Base-by-base conservation (phyloP, 2,888 invertebrate genomes). In the Lutraria lutraria region DNA sequence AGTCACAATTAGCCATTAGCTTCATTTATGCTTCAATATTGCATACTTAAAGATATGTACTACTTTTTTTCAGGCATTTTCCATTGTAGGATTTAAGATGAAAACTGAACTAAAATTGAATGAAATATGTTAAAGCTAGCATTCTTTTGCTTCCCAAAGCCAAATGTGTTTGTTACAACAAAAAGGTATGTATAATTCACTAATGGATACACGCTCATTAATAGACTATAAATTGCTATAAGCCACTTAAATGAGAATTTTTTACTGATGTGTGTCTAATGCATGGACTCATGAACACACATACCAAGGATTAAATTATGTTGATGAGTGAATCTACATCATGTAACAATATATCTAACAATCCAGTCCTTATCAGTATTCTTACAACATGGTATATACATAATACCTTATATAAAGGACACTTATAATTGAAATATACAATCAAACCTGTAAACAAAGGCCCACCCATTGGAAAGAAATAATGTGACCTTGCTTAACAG, bases 131-230 rank as follows among this genome's bases (percentile, higher is more conserved):
- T 25, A n/a, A 25, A 68, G 63, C n/a, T 25, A 21, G n/a, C 0
- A 68, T 12, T 68, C n/a, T 68, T 68, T 68, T 68, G 25, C 63
- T 25, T 25, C 63, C 63, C 25, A 4, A n/a, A 25, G 12, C 25
- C 63, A 68, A 25, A 13, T 68, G 25, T 68, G 25, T 10, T 8
- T 25, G n/a, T 68, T 25, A 68, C 63, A 68, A 68, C 63, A 25
- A 68, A 68, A 68, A 25, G 63, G 25, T 68, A 25, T 0, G 12
- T 63, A 63, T 25, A 56, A 12, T 56, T 56, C 56, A 19, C 63
- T 68, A 25, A 68, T 68, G 63, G 63, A 68, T 68, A n/a, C 56
- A 56, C 15, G 12, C 63, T 68, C 63, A 68, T 68, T 25, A 68
- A 68, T 68, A 25, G 25, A 13, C 25, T n/a, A 68, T 68, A 21